Conservation (phyloP, 2,113 vertebrate species). For the Macheiramphus alcinus region DNA sequence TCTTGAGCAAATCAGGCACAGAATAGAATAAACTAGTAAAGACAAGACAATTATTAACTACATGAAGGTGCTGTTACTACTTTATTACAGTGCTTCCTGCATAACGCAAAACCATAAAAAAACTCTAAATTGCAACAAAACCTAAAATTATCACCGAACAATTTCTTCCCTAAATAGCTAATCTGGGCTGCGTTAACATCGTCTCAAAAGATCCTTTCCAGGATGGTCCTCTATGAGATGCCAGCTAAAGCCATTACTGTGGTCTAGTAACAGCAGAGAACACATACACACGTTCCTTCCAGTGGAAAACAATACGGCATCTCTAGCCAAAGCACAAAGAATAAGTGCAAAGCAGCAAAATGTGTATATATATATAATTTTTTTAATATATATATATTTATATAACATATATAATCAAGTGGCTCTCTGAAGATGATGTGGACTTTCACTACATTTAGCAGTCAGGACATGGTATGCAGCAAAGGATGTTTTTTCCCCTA, state of each 20-base stretch:
- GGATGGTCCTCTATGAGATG: not conserved
- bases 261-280: not conserved
- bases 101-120: not conserved
- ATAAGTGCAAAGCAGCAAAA: not conserved
- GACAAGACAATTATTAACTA: not conserved
- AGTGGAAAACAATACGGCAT: not conserved
- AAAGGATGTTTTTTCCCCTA: not conserved
- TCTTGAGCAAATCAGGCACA: not conserved
- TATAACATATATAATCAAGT: not conserved
- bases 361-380: no score
- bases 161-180: not conserved
- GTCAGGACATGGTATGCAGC: not conserved
- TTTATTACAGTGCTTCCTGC: not conserved
- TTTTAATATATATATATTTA: no score
- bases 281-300: fast-evolving
- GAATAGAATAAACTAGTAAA: not conserved
- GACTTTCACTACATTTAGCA: not conserved
- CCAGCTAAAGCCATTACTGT: not conserved
- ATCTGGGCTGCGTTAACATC: not conserved
- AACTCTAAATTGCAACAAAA: not conserved
- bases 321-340: not conserved
- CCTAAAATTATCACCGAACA: not conserved
- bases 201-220: not conserved
- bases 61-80: not conserved
- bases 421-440: not conserved